Percentiles rank a stretch among this genome's conserved stretches.
These are phyloP conservation scores for Zapornia atra DNA, from an alignment of 2,113 vertebrate genomes.

Conservation along the genomic window DNA sequence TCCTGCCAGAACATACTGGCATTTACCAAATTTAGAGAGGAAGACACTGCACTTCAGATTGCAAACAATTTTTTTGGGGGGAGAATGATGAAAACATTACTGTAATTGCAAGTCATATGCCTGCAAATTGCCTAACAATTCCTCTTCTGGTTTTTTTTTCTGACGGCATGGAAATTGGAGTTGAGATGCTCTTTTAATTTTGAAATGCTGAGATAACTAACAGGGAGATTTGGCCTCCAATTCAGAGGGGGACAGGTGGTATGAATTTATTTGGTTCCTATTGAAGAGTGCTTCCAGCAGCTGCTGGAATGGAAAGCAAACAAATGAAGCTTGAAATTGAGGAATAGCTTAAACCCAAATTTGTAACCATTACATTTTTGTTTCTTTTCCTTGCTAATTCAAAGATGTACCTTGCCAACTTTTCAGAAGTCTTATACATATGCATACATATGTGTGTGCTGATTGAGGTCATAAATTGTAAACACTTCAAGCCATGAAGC, in stretches of 20 bases:
- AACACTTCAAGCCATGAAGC: background rate
- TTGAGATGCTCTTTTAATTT: constrained; percentile 4
- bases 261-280: constrained; percentile 35
- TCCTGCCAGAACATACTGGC: background rate
- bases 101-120: constrained; percentile 20
- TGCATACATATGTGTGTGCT: background rate
- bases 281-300: constrained; percentile 27
- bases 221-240: background rate
- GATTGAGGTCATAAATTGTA: background rate
- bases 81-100: constrained; percentile 4
- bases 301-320: constrained; percentile 51
- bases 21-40: background rate
- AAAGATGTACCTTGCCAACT: background rate
- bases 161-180: background rate
- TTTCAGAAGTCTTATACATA: background rate
- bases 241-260: constrained; percentile 12
- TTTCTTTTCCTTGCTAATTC: background rate
- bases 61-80: background rate
- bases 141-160: background rate
- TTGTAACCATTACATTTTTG: background rate
- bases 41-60: background rate
- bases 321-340: constrained; percentile 11
- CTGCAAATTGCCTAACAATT: constrained; percentile 30
- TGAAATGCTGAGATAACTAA: background rate
- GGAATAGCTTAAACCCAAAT: background rate